These are phyloP conservation scores for Cinara cedri DNA, from an alignment of 2,888 invertebrate species.

Conservation along the genomic window DNA sequence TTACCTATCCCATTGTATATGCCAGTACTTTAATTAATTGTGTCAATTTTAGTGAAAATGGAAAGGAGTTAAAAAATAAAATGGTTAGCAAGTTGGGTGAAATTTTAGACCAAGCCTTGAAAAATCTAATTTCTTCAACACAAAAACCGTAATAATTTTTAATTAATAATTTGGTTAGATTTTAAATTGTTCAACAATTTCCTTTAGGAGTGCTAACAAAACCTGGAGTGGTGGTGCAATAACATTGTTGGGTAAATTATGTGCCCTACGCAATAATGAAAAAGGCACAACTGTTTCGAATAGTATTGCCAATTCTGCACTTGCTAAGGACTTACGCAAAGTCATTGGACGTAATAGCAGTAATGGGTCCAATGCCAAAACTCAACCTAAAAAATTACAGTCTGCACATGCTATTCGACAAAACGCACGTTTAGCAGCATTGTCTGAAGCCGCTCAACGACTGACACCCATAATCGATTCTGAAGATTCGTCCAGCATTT, in stretches of 20 bases:
- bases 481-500: constrained; percentile 41
- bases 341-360: constrained; percentile 47
- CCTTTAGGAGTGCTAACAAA: constrained; percentile 41
- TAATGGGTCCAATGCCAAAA: constrained; percentile 28
- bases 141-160: constrained; percentile 36
- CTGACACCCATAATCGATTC: constrained; percentile 35
- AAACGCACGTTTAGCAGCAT: constrained; percentile 46
- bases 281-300: constrained; percentile 45
- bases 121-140: constrained; percentile 59
- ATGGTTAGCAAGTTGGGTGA: constrained; percentile 61
- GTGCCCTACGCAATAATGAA: constrained; percentile 58
- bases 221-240: constrained; percentile 59
- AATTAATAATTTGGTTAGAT: not conserved
- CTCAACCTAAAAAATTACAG: constrained; percentile 37
- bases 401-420: constrained; percentile 45
- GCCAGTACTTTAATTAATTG: not conserved
- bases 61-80: constrained; percentile 61
- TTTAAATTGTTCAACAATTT: not conserved
- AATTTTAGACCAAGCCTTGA: constrained; percentile 61
- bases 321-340: constrained; percentile 48
- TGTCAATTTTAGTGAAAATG: constrained; percentile 58
- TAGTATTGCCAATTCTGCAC: constrained; percentile 52
- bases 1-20: not conserved
- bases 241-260: constrained; percentile 59
- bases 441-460: constrained; percentile 50